phyloP scores from a whole-genome alignment of 2,113 vertebrate species.

The Anguilla rostrata region DNA sequence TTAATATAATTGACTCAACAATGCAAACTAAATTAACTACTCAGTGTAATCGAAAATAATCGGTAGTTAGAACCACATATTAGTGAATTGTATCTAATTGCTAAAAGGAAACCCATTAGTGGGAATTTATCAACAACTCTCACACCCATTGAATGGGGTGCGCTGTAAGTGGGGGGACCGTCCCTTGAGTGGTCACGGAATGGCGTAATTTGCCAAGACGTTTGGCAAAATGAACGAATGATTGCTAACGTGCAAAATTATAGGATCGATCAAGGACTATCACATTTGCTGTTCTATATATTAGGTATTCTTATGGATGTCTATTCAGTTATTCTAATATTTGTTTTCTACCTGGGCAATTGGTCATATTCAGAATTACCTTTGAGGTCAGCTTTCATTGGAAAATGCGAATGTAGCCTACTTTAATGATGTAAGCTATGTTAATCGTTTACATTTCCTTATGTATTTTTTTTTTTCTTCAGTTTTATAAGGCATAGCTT shows the following conservation, averaged over 20 bases:
- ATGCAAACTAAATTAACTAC: neutral
- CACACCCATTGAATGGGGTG: neutral
- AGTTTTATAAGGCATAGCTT: too few species aligned
- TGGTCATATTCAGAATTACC: neutral
- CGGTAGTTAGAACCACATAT: neutral
- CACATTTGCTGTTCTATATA: neutral
- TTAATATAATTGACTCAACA: neutral
- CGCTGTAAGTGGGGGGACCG: neutral
- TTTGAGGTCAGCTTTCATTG: neutral
- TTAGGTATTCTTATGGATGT: neutral
- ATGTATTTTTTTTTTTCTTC: too few species aligned
- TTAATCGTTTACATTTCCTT: too few species aligned
- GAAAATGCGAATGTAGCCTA: neutral
- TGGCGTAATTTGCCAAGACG: conserved; percentile 19
- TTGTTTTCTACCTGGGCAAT: neutral
- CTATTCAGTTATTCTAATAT: neutral
- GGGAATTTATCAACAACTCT: conserved; percentile 10
- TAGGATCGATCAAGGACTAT: neutral
- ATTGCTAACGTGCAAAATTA: neutral
- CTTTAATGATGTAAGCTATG: too few species aligned
- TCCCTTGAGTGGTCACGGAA: conserved; percentile 9
- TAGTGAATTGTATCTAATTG: neutral
- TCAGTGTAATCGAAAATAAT: neutral
- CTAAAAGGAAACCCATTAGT: conserved; percentile 6
- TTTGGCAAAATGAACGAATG: conserved; percentile 13